Percentiles rank a stretch among this genome's conserved stretches.
phyloP scores from a whole-genome alignment of 2,888 invertebrate species.

The Notodonta ziczac region DNA sequence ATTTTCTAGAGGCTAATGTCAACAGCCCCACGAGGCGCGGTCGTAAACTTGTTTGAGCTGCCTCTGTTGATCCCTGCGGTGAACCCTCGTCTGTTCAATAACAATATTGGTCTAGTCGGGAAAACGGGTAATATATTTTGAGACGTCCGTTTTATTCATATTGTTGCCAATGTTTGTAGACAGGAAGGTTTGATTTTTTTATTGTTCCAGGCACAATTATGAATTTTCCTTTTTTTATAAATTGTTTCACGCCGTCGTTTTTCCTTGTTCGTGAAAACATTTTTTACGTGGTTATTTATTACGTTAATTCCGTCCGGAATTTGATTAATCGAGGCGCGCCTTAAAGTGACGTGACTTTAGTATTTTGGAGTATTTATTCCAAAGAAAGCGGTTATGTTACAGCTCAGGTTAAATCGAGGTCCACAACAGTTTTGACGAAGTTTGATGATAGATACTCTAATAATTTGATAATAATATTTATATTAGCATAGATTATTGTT shows the following conservation, averaged over 20 bases:
- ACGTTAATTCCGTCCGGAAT: background rate
- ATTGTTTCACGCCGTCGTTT: background rate
- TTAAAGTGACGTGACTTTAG: background rate
- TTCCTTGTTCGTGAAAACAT: constrained; percentile 4
- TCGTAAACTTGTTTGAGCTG: constrained; percentile 1
- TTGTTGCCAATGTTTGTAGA: background rate
- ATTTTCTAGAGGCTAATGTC: background rate
- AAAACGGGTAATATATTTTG: background rate
- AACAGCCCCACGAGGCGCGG: background rate
- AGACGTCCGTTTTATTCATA: background rate
- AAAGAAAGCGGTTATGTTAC: background rate
- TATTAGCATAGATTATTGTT: no score
- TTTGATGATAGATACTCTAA: no score
- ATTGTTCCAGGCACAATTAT: background rate
- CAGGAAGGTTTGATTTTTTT: background rate
- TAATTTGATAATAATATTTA: no score
- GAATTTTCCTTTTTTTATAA: background rate
- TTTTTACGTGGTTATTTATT: background rate
- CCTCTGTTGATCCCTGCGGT: background rate
- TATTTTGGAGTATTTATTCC: background rate
- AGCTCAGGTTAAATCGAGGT: no score
- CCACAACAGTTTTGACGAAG: no score
- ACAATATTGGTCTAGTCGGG: background rate
- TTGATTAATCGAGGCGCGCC: constrained; percentile 1
- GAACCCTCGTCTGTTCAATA: background rate